Evolutionary conservation across 2,797 vertebrate species (phyloP).

Genomic region (Simalia tracyae): DNA sequence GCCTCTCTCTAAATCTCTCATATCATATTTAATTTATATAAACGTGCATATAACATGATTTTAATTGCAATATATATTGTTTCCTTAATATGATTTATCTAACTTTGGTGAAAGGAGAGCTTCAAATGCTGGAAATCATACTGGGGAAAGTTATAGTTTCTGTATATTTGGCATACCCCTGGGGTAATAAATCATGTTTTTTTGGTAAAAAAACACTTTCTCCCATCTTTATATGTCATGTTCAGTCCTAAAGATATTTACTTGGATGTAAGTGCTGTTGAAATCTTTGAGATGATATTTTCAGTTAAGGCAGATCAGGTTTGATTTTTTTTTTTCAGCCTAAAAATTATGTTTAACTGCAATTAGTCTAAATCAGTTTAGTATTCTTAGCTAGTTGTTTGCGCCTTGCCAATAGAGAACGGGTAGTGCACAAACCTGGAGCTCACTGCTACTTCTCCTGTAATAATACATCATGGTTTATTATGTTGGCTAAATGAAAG

Average conservation of each 20-base stretch:
- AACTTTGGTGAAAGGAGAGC: background rate
- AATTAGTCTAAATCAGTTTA: background rate
- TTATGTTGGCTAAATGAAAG: background rate
- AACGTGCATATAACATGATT: background rate
- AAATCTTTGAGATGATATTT: background rate
- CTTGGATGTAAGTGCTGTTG: background rate
- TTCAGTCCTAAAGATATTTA: background rate
- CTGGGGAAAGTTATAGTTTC: background rate
- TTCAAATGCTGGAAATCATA: background rate
- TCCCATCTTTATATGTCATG: background rate
- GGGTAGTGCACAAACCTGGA: background rate
- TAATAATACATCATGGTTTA: background rate
- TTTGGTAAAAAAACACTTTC: background rate
- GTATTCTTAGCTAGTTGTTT: background rate
- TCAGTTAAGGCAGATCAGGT: background rate
- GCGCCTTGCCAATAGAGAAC: background rate
- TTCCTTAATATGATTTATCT: background rate
- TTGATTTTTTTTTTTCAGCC: background rate
- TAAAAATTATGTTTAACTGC: background rate
- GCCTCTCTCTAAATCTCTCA: background rate
- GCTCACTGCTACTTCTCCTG: background rate
- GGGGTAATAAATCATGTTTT: background rate
- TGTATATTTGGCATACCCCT: background rate
- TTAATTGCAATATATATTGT: background rate
- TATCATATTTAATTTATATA: background rate